Evolutionary conservation across 1,140 invertebrate genomes (phyloP).

Genomic region (Drosophila arizonae): DNA sequence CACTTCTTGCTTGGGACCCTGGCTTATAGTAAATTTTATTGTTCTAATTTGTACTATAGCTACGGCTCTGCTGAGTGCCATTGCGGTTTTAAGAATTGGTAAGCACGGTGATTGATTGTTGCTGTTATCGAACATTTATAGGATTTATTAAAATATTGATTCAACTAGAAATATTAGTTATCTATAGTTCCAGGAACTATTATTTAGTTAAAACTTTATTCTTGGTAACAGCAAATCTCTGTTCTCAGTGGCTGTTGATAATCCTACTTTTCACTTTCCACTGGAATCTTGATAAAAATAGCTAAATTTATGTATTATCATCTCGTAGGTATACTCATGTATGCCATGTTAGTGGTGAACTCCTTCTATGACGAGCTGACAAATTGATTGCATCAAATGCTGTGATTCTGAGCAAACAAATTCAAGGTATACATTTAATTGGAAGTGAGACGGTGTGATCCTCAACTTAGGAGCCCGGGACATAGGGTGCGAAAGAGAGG

Average conservation of each 20-base stretch:
- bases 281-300: too few species aligned
- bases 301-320: too few species aligned
- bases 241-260: too few species aligned
- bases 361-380: constrained; percentile 4
- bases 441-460: too few species aligned
- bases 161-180: too few species aligned
- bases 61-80: background rate
- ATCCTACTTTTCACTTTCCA: too few species aligned
- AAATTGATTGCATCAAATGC: background rate
- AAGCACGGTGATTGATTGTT: background rate
- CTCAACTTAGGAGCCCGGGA: too few species aligned
- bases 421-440: background rate
- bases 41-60: background rate
- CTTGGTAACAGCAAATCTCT: too few species aligned
- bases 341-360: constrained; percentile 10
- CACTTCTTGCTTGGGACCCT: background rate
- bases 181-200: too few species aligned
- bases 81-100: background rate
- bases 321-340: background rate
- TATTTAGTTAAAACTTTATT: too few species aligned
- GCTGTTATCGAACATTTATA: background rate
- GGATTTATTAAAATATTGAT: background rate
- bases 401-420: background rate
- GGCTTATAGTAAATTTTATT: constrained; percentile 1
- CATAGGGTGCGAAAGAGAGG: background rate